Evolutionary conservation across 35 echinoderm and acorn worm species (phyloP).

Genomic region (Hemicentrotus pulcherrimus): DNA sequence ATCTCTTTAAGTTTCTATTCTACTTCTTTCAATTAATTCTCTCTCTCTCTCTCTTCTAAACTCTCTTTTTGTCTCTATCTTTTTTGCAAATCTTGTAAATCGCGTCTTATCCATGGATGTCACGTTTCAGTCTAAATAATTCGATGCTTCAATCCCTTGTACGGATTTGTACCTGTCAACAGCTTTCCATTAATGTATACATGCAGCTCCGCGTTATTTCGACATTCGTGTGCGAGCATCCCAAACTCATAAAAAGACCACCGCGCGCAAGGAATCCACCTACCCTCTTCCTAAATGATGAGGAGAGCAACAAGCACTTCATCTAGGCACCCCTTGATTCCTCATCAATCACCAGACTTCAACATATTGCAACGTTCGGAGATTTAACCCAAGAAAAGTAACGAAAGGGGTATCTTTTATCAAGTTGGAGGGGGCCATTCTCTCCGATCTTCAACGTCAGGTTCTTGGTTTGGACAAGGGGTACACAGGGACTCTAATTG

Average conservation of each 20-base stretch:
- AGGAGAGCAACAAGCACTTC: background rate
- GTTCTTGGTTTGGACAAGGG: background rate
- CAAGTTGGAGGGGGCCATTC: background rate
- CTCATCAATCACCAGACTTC: background rate
- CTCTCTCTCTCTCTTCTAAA: background rate
- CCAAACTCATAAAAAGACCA: background rate
- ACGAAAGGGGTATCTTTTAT: conserved; percentile 12
- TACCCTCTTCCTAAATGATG: background rate
- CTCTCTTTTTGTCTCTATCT: background rate
- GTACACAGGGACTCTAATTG: background rate
- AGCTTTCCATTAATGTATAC: conserved; percentile 26
- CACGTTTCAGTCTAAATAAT: background rate
- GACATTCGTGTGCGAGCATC: background rate
- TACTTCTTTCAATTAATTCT: background rate
- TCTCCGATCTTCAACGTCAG: background rate
- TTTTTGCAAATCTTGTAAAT: background rate
- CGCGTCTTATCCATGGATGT: background rate
- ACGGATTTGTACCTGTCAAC: conserved; percentile 13
- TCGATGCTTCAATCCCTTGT: background rate
- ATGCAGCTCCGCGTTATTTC: background rate
- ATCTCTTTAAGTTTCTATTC: background rate
- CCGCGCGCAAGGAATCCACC: background rate
- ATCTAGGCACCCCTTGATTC: background rate
- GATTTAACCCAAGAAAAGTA: background rate
- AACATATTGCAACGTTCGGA: background rate